A percentile compares a stretch with the other conserved stretches of the same genome.
phyloP scores from a whole-genome alignment of 2,888 invertebrate genomes.

The Meganola albula region DNA sequence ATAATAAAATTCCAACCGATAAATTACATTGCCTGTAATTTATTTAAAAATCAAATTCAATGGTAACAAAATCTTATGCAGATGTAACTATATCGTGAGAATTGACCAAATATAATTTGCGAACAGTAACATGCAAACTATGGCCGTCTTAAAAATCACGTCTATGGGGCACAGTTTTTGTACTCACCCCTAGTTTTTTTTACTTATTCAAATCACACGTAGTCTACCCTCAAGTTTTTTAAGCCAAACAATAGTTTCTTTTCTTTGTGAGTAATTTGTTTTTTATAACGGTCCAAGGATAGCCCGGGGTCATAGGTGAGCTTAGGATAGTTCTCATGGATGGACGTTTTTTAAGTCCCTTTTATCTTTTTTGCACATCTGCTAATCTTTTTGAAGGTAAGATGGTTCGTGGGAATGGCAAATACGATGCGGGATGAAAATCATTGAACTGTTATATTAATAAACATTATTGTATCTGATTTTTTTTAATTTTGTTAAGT shows the following conservation, averaged over 20 bases:
- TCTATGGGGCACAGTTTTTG: conserved; percentile 50
- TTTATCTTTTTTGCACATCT: conserved; percentile 61
- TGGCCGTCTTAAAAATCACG: conserved; percentile 58
- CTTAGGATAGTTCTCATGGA: conserved; percentile 61
- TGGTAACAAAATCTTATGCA: conserved; percentile 19
- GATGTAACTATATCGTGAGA: conserved; percentile 52
- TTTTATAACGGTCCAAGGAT: conserved; percentile 63
- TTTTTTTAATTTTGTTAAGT: no score
- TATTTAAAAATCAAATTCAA: no score
- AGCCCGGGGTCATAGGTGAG: conserved; percentile 74
- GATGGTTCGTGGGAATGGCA: conserved; percentile 49
- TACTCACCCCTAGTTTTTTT: conserved; percentile 57
- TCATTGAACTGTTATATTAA: no score
- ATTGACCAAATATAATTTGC: conserved; percentile 65
- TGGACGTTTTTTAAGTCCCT: conserved; percentile 49
- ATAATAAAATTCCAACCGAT: no score
- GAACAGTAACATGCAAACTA: conserved; percentile 51
- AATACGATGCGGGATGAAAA: no score
- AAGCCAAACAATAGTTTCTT: conserved; percentile 59
- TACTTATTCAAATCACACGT: conserved; percentile 69
- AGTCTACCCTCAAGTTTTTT: conserved; percentile 65
- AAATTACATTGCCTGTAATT: no score
- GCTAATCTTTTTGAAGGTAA: conserved; percentile 38
- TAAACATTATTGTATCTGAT: no score
- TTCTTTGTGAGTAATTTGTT: conserved; percentile 62